A percentile compares a stretch with the other conserved stretches of the same genome.
phyloP scores from a whole-genome alignment of 2,113 vertebrate genomes.

The Puntigrus tetrazona region DNA sequence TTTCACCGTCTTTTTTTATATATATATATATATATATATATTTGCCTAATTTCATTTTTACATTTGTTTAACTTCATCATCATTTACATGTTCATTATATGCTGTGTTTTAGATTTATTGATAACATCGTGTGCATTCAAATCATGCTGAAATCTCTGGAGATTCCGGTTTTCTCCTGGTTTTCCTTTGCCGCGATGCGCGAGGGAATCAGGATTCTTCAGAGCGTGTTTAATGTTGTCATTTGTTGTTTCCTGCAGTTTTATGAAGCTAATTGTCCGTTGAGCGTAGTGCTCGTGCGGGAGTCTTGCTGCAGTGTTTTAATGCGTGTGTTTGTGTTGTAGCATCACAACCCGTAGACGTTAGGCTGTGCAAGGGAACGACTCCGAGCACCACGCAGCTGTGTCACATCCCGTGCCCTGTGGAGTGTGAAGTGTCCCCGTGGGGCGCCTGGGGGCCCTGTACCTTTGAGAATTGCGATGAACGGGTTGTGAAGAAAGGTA shows the following conservation, averaged over 20 bases:
- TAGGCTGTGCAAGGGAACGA: constrained; percentile 78
- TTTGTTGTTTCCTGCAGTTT: neutral
- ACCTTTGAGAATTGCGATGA: constrained; percentile 95
- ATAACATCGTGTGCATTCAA: neutral
- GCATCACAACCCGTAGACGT: constrained; percentile 88
- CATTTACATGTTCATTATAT: neutral
- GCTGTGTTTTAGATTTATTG: neutral
- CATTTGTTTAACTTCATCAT: neutral
- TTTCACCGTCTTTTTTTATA: no score
- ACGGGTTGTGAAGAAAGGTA: constrained; percentile 92
- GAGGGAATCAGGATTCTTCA: neutral
- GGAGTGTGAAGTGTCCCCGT: constrained; percentile 89
- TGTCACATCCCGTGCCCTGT: constrained; percentile 91
- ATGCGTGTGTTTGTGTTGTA: constrained; percentile 60
- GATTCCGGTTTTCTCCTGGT: neutral
- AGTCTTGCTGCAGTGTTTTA: constrained; percentile 17
- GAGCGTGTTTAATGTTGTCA: constrained; percentile 31
- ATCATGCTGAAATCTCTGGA: neutral
- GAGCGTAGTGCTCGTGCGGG: neutral
- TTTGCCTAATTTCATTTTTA: neutral
- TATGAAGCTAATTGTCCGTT: neutral
- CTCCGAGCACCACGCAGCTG: constrained; percentile 87
- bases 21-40: no score
- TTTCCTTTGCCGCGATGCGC: neutral
- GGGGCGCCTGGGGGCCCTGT: constrained; percentile 95